A percentile compares a stretch with the other conserved stretches of the same genome.
phyloP scores from a whole-genome alignment of 2,888 invertebrate genomes.

The Sclerodermus sp. region DNA sequence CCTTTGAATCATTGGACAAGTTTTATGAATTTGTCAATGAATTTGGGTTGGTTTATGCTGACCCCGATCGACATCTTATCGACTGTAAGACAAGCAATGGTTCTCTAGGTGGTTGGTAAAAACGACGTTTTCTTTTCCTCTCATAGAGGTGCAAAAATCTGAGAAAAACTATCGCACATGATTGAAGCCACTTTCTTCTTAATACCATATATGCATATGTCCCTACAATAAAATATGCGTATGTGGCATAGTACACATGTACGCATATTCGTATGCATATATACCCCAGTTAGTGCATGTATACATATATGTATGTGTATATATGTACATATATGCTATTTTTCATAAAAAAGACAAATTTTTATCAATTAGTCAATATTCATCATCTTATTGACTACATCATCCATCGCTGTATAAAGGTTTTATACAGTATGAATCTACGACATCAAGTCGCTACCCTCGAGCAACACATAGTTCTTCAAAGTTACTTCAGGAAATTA shows the following conservation, averaged over 20 bases:
- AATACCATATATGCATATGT: conserved; percentile 24
- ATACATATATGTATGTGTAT: conserved; percentile 27
- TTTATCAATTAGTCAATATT: conserved; percentile 15
- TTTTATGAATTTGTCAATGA: conserved; percentile 86
- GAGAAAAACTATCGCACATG: conserved; percentile 4
- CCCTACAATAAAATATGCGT: conserved; percentile 22
- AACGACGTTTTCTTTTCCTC: conserved; percentile 17
- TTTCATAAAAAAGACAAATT: conserved; percentile 7
- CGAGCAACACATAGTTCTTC: too few relatives aligned
- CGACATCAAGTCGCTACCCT: too few relatives aligned
- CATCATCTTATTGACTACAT: conserved; percentile 6
- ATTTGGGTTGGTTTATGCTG: conserved; percentile 75
- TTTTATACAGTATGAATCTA: too few relatives aligned
- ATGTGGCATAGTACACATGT: conserved; percentile 17
- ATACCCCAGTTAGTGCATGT: conserved; percentile 1
- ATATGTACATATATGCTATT: conserved; percentile 25
- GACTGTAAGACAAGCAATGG: conserved; percentile 85
- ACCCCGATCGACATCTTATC: conserved; percentile 71
- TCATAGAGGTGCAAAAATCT: conserved; percentile 18
- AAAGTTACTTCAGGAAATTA: too few relatives aligned
- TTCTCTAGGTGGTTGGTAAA: conserved; percentile 55
- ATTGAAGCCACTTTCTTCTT: too few relatives aligned
- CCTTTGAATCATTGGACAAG: conserved; percentile 81
- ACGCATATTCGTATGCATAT: conserved; percentile 32
- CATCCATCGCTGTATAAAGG: too few relatives aligned